These are phyloP conservation scores for Netelia fuscicornis DNA, from an alignment of 2,888 invertebrate species.

Conservation along the genomic window DNA sequence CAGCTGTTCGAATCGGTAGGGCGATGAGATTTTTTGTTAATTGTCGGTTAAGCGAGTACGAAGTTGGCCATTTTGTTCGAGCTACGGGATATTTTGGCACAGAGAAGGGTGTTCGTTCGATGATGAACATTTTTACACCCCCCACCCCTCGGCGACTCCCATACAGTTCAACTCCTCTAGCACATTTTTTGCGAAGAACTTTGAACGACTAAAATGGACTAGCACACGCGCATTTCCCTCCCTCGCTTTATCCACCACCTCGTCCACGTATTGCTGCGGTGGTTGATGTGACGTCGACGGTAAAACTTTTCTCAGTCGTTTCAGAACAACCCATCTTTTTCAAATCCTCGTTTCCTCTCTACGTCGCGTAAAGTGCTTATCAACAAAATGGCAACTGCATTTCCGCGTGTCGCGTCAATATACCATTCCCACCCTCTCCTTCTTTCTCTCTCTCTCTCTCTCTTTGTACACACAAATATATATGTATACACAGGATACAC, in stretches of 20 bases:
- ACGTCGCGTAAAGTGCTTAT: constrained; percentile 58
- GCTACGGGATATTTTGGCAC: constrained; percentile 17
- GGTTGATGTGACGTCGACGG: constrained; percentile 47
- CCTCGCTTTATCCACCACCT: too few relatives aligned
- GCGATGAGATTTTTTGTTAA: constrained; percentile 1
- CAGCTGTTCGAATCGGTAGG: background rate
- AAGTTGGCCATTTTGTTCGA: constrained; percentile 35
- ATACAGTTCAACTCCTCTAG: too few relatives aligned
- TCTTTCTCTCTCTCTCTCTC: background rate
- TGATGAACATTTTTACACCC: constrained; percentile 47
- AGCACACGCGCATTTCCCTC: background rate
- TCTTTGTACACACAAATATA: background rate
- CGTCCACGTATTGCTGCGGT: constrained; percentile 1
- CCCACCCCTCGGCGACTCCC: background rate
- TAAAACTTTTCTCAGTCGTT: constrained; percentile 55
- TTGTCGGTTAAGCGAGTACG: constrained; percentile 32
- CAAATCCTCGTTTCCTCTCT: background rate
- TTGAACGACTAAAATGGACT: constrained; percentile 30
- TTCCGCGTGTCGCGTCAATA: constrained; percentile 58
- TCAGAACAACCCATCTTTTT: constrained; percentile 11
- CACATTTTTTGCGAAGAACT: constrained; percentile 24
- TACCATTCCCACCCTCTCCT: constrained; percentile 5
- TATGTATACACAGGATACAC: background rate
- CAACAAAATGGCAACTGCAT: constrained; percentile 65
- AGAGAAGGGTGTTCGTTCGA: constrained; percentile 28